Evolutionary conservation across 2,797 vertebrate genomes (phyloP), one percentile per base, ranked within the genome.

Genomic region (Halcyon badia): DNA sequence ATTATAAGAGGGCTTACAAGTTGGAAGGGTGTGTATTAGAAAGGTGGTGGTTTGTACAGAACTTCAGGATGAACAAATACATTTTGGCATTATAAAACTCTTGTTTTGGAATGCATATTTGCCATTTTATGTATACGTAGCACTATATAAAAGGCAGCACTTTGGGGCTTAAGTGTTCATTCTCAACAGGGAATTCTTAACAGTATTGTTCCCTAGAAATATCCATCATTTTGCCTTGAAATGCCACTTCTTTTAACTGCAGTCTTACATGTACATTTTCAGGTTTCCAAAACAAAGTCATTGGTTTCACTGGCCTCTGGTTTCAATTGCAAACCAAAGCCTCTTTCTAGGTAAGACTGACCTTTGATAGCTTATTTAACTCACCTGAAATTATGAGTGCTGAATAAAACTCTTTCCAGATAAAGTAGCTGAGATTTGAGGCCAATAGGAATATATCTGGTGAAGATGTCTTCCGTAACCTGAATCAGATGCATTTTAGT

Each of bases 271-370:
- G 18, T 58, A 35, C 10, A 4, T 57, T 83, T 94, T 33, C 83
- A 97, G 97, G 72, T 95, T 66, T 91, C 92, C 49, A 97, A 96
- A 95, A 92, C 96, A 9, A 97, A 95, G 71, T 96, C 94, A 0
- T 37, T 97, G 87, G 78, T 92, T 87, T 92, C 90, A 22, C 5
- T 96, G 85, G 13, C 85, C 25, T 96, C 96, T 77, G 90, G 80
- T 61, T 71, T 79, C 42, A 91, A 37, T 33, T 68, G 84, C 54
- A 96, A 95, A 80, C 22, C 52, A 60, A 88, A 90, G 19, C 15
- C 86, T 84, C 51, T 90, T 42, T 68, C 89, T 44, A 92, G 95
- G 97, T 97, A 96, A 96, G 94, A 70, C 26, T 72, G 62, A 42
- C 26, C 22, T 91, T 66, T 39, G 21, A 14, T 33, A 57, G 14